phyloP scores from a whole-genome alignment of 2,888 invertebrate species.

The Tortrix viridana region DNA sequence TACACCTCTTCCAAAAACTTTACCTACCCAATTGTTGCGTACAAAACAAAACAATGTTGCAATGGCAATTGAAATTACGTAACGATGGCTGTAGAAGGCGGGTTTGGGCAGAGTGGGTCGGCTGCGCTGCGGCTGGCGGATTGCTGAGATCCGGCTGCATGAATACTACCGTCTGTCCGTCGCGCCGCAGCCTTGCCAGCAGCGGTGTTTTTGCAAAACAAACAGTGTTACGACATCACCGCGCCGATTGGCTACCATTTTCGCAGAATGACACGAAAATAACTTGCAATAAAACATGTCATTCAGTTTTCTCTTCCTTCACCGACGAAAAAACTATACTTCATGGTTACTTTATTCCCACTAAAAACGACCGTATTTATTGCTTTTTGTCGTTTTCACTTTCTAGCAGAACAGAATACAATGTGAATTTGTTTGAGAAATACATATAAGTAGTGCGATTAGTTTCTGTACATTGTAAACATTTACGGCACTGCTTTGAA shows the following conservation, averaged over 20 bases:
- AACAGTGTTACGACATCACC: slow-evolving; percentile 65
- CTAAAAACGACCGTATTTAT: slow-evolving; percentile 24
- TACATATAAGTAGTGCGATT: neutral
- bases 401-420: slow-evolving; percentile 26
- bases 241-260: slow-evolving; percentile 62
- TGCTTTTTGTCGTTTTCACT: slow-evolving; percentile 29
- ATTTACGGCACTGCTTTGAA: slow-evolving; percentile 1
- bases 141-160: slow-evolving; percentile 55
- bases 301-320: slow-evolving; percentile 42
- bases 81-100: slow-evolving; percentile 11
- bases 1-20: neutral
- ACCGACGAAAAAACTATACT: slow-evolving; percentile 35
- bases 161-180: slow-evolving; percentile 43
- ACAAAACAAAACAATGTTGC: slow-evolving; percentile 25
- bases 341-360: slow-evolving; percentile 37
- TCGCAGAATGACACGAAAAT: slow-evolving; percentile 55
- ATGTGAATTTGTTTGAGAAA: slow-evolving; percentile 16
- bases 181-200: slow-evolving; percentile 70
- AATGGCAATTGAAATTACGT: slow-evolving; percentile 27
- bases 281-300: slow-evolving; percentile 42
- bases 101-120: slow-evolving; percentile 32
- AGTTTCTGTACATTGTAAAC: neutral
- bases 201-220: slow-evolving; percentile 76
- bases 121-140: slow-evolving; percentile 39
- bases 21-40: neutral